Conservation (phyloP, 1,140 invertebrate genomes). For the Adelges cooleyi region DNA sequence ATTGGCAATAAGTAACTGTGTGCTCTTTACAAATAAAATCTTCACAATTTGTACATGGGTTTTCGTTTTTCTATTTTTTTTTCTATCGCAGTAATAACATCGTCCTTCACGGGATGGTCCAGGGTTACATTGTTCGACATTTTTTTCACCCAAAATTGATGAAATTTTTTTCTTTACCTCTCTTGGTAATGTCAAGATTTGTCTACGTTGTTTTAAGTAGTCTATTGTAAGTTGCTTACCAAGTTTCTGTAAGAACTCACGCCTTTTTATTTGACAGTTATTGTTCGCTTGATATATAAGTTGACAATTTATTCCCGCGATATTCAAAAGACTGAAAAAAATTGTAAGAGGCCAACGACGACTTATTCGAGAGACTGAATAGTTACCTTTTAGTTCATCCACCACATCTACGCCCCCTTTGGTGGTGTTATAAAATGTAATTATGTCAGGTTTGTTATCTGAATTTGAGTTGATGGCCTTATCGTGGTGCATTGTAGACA, state of each 20-base stretch:
- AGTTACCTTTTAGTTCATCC: background rate
- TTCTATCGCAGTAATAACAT: no score
- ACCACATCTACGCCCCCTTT: background rate
- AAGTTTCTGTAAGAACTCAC: background rate
- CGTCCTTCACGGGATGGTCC: no score
- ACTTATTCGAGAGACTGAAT: constrained; percentile 11
- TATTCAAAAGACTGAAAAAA: constrained; percentile 6
- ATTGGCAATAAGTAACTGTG: no score
- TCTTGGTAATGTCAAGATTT: constrained; percentile 53
- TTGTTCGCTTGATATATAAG: background rate
- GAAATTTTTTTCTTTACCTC: constrained; percentile 58
- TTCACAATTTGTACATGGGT: no score
- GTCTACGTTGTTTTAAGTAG: background rate
- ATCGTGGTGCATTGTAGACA: background rate
- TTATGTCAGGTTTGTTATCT: constrained; percentile 32
- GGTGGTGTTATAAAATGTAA: constrained; percentile 32
- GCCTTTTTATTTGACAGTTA: background rate
- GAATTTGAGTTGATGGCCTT: constrained; percentile 31
- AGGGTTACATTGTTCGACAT: no score
- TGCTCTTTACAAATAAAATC: no score
- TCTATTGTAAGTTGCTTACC: background rate
- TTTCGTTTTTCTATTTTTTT: no score
- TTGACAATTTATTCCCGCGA: constrained; percentile 2
- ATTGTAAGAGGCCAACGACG: constrained; percentile 28
- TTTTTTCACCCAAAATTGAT: constrained; percentile 1